Percentiles rank a stretch among this genome's conserved stretches.
Evolutionary conservation across 1,140 invertebrate genomes (phyloP).

Genomic region (Muscidifurax raptorellus): DNA sequence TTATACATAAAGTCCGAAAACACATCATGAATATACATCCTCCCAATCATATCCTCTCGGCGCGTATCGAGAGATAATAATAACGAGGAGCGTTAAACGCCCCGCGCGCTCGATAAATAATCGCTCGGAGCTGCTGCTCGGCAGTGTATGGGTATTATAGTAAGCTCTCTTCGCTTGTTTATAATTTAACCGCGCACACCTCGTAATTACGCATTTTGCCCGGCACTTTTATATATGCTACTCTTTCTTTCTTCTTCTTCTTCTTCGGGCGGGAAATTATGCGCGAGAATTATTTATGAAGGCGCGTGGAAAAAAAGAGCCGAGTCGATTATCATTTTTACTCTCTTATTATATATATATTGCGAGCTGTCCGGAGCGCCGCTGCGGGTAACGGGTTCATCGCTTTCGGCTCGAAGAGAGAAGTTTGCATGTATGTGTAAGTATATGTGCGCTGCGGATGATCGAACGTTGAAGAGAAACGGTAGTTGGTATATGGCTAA

Average conservation of each 20-base stretch:
- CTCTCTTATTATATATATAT: conserved; percentile 16
- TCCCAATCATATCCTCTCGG: conserved; percentile 14
- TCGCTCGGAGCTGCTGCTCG: not conserved
- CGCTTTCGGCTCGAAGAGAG: not conserved
- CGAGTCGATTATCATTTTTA: conserved; percentile 21
- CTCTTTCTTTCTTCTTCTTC: not conserved
- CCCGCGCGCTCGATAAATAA: conserved; percentile 40
- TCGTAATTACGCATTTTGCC: conserved; percentile 41
- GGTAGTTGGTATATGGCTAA: not conserved
- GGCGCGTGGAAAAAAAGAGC: conserved; percentile 1
- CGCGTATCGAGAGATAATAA: conserved; percentile 3
- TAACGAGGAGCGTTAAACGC: conserved; percentile 17
- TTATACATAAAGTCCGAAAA: not conserved
- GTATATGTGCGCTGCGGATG: not conserved
- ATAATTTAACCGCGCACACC: conserved; percentile 43
- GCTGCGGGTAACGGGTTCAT: conserved; percentile 37
- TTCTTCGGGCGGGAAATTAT: not conserved
- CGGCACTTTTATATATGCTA: conserved; percentile 9
- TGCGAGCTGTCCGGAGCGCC: not conserved
- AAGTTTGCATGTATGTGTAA: too few species aligned
- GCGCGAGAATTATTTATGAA: conserved; percentile 47
- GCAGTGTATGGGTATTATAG: not conserved
- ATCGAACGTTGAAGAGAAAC: not conserved
- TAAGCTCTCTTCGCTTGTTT: conserved; percentile 1
- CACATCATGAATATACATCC: not conserved